Conservation (phyloP, 2,888 invertebrate species). For the Heteromurus nitidus region DNA sequence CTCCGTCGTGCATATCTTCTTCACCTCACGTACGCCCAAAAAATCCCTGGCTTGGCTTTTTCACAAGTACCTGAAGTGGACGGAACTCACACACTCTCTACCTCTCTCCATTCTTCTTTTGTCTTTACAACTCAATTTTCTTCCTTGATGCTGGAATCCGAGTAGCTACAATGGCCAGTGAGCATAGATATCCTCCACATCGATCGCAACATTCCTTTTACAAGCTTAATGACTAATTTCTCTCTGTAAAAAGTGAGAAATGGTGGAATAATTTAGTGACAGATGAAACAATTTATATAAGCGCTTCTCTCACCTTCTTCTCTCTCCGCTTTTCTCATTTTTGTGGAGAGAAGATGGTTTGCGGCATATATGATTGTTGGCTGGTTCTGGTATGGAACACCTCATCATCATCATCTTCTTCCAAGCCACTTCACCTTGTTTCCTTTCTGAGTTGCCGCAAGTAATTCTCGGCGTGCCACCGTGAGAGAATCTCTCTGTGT, state of each 20-base stretch:
- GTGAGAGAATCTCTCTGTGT: constrained; percentile 1
- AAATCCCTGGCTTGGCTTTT: no score
- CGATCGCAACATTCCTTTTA: no score
- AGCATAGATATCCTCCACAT: neutral
- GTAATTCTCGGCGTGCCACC: constrained; percentile 52
- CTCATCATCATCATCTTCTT: constrained; percentile 36
- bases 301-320: neutral
- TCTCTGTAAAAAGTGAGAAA: neutral
- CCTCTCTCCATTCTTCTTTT: neutral
- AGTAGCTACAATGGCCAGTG: neutral
- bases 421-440: constrained; percentile 58
- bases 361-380: constrained; percentile 29
- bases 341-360: neutral
- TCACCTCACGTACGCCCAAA: constrained; percentile 31
- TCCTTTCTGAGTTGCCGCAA: constrained; percentile 55
- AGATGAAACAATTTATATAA: neutral
- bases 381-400: neutral
- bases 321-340: constrained; percentile 5
- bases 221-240: no score
- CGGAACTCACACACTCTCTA: no score
- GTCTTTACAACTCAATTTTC: neutral
- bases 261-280: neutral
- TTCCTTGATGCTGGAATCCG: neutral
- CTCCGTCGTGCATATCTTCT: constrained; percentile 24
- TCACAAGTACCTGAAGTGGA: no score